Base-by-base conservation (phyloP, 2,888 invertebrate genomes). In the Torymus auratus region DNA sequence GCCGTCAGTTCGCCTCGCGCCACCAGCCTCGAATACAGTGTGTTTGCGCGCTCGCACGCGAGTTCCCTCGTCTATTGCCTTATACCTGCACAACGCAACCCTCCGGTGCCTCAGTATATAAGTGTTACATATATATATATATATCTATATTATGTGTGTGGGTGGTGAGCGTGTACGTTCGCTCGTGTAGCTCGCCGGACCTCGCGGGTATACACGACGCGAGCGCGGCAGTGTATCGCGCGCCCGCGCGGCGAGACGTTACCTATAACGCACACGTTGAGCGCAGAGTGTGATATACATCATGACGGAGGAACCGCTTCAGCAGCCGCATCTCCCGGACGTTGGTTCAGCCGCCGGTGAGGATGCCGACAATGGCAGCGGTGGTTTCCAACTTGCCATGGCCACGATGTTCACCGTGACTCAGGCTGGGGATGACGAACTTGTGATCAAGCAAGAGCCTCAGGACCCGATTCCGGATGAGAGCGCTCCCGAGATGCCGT, bases 401-500 rank as follows among this genome's bases (percentile, higher is more conserved):
- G 71, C 61, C 2, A 76, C 67, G 15, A 80, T 75, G 1, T 80
- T 73, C 20, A 72, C 72, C 1, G 72, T 69, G 2, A 72, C 69
- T 5, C 55, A 65, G 14, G 17, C 60, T 58, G 72, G 55, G 7
- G 41, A 41, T 1, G 41, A 41, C 10, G 76, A 80, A 1, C 61
- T 81, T 10, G 56, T 81, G 13, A 78, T 81, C 13, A 81, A 81
- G n/a, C 81, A 78, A n/a, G 81, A 81, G 50, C 81, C 78, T 0
- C 79, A 74, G 28, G 79, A 80, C 1, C 7, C 60, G 5, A 52
- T 60, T 0, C 69, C 74, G 17, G 81, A 78, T 52, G 41, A 72
- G 3, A 15, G 61, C 2, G 20, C 50, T 0, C 7, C 56, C 2
- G 79, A 74, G 61, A 52, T 41, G 7, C 41, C 41, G 7, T 7